These are phyloP conservation scores for Dynastes hyllus DNA, from an alignment of 2,888 invertebrate genomes.

Conservation along the genomic window DNA sequence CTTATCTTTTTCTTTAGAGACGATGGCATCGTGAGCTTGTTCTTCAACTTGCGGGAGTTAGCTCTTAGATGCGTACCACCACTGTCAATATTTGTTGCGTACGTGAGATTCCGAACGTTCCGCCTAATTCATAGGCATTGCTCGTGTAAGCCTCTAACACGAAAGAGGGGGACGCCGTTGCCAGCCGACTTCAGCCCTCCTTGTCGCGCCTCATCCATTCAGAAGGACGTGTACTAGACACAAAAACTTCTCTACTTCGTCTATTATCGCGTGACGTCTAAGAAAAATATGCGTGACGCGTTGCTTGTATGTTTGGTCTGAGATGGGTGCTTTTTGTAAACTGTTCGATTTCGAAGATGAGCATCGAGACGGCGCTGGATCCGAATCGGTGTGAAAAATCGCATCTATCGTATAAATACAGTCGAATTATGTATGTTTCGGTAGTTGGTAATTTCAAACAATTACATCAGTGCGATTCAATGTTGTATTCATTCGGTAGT, in stretches of 20 bases:
- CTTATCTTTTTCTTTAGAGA: not conserved
- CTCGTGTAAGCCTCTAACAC: conserved; percentile 11
- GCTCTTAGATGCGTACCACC: conserved; percentile 16
- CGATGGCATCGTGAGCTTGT: not conserved
- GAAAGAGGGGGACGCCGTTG: conserved; percentile 5
- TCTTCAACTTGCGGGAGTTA: conserved; percentile 21
- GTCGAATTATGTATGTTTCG: not conserved
- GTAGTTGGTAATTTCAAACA: conserved; percentile 37
- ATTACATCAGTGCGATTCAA: conserved; percentile 40
- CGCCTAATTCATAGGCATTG: conserved; percentile 34
- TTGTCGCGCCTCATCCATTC: conserved; percentile 6
- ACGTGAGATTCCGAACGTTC: conserved; percentile 46
- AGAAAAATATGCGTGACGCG: conserved; percentile 44
- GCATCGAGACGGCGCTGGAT: not conserved
- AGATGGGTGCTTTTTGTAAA: not conserved
- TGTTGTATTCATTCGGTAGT: conserved; percentile 8
- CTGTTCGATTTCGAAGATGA: conserved; percentile 16
- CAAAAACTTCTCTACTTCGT: not conserved
- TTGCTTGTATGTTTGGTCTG: conserved; percentile 26
- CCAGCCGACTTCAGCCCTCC: not conserved
- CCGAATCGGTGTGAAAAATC: conserved; percentile 16
- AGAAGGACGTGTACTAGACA: conserved; percentile 14
- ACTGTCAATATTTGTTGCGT: conserved; percentile 45
- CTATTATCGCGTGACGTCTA: conserved; percentile 25
- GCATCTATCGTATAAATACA: conserved; percentile 5